These are phyloP conservation scores for Cyanoderma ruficeps DNA, from an alignment of 2,113 vertebrate genomes.

Conservation along the genomic window DNA sequence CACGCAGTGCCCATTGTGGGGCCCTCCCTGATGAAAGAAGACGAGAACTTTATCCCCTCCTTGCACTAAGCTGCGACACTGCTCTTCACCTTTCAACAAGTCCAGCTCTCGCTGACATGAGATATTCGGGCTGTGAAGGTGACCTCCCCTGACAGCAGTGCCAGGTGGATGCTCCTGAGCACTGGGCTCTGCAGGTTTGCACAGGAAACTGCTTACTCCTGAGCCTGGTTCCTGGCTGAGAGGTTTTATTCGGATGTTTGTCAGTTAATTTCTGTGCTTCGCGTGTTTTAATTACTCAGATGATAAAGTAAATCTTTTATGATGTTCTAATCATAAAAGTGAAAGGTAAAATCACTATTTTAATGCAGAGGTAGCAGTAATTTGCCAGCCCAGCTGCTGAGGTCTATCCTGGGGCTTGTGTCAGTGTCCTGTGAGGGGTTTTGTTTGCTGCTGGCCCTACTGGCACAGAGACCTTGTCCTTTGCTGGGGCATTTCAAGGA, in stretches of 20 bases:
- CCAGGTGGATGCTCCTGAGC: not conserved
- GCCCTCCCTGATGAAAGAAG: not conserved
- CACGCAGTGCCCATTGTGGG: not conserved
- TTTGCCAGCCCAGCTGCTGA: not conserved
- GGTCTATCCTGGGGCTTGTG: not conserved
- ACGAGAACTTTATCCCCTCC: not conserved
- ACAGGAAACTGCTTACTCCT: not conserved
- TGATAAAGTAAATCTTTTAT: not conserved
- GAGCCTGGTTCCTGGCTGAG: not conserved
- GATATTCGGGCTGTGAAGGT: not conserved
- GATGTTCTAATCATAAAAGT: not conserved
- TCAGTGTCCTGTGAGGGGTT: rapidly evolving
- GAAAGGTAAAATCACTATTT: not conserved
- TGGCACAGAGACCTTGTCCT: not conserved
- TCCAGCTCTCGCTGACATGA: not conserved
- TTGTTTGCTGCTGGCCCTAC: not conserved
- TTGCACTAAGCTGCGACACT: not conserved
- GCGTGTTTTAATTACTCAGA: not conserved
- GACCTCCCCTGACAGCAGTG: not conserved
- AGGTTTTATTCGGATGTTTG: conserved; percentile 16
- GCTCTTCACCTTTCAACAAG: not conserved
- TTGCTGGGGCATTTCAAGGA: not conserved
- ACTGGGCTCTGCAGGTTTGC: not conserved
- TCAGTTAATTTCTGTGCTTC: not conserved
- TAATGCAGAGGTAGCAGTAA: not conserved